Evolutionary conservation across 2,113 vertebrate species (phyloP).

Genomic region (Spilogale gracilis): DNA sequence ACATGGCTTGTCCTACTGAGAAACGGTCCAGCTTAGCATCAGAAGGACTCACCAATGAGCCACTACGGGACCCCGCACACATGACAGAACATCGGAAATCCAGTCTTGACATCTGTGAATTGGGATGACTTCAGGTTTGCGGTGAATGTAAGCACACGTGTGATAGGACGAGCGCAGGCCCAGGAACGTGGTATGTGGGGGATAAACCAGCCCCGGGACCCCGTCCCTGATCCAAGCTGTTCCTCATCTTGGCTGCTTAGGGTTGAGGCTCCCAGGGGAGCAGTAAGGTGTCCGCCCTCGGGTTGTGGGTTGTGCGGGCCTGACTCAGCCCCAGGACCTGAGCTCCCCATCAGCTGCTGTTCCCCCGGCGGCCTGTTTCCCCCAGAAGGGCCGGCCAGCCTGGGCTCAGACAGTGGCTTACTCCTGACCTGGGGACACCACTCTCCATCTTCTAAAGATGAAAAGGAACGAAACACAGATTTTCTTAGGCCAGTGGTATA

Average conservation of each 20-base stretch:
- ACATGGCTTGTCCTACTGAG: fast-evolving
- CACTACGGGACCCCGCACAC: fast-evolving
- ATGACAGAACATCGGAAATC: neutral
- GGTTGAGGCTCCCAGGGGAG: neutral
- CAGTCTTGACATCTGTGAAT: neutral
- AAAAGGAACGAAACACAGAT: neutral
- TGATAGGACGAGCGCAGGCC: no score
- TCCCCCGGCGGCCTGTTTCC: neutral
- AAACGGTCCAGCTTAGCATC: neutral
- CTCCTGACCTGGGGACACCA: neutral
- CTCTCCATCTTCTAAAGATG: neutral
- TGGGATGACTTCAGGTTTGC: neutral
- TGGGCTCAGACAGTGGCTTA: no score
- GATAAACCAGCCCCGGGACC: neutral
- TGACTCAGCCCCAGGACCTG: neutral
- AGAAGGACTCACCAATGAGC: neutral
- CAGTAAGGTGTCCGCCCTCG: fast-evolving
- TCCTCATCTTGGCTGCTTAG: neutral
- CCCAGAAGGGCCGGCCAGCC: neutral
- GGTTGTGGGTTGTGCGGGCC: fast-evolving
- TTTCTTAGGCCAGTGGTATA: neutral
- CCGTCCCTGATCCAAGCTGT: no score
- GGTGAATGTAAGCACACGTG: neutral
- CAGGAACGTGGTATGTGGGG: fast-evolving
- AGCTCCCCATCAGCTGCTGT: no score